These are phyloP conservation scores for Caenorhabditis angaria DNA, from an alignment of 2,888 invertebrate genomes.

Conservation along the genomic window DNA sequence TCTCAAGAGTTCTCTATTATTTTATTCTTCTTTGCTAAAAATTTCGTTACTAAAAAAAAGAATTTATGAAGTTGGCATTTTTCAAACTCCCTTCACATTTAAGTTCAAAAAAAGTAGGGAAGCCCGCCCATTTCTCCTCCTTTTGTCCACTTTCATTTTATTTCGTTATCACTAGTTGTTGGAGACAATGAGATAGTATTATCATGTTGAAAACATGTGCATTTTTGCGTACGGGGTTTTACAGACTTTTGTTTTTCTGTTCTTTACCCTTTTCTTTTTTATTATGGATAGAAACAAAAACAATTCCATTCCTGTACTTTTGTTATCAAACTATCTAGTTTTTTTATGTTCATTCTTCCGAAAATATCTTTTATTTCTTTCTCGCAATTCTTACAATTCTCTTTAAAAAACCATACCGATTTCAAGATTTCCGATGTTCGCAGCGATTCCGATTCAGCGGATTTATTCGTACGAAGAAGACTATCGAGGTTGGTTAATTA, in stretches of 20 bases:
- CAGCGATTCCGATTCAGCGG: slow-evolving; percentile 38
- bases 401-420: background rate
- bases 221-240: too few species aligned
- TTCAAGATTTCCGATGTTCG: slow-evolving; percentile 24
- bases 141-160: too few species aligned
- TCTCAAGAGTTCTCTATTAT: background rate
- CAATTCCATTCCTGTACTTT: slow-evolving; percentile 1
- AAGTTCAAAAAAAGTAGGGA: too few species aligned
- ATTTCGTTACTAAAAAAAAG: too few species aligned
- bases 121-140: too few species aligned
- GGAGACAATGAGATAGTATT: too few species aligned
- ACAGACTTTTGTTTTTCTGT: background rate
- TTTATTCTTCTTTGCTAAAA: too few species aligned
- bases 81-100: background rate
- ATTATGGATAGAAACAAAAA: background rate
- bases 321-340: background rate
- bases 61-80: background rate
- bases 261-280: background rate
- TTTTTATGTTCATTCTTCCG: background rate
- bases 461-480: slow-evolving; percentile 29
- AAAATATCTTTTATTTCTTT: background rate
- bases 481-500: background rate
- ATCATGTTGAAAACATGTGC: too few species aligned
- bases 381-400: slow-evolving; percentile 13
- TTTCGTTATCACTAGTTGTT: too few species aligned